Evolutionary conservation across 1,140 invertebrate species (phyloP).

Genomic region (Tribolium madens): DNA sequence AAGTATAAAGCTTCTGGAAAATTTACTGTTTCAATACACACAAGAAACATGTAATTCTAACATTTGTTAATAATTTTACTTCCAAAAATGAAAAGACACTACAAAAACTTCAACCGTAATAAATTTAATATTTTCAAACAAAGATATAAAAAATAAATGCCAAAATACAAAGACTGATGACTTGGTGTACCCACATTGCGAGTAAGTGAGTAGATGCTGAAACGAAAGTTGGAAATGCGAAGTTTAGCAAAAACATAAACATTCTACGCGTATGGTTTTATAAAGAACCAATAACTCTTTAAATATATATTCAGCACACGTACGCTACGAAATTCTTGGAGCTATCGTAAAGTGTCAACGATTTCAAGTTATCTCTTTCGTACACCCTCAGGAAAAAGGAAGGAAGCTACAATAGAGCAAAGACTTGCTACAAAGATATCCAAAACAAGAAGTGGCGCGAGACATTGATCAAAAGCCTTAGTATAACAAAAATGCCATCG

Average conservation of each 20-base stretch:
- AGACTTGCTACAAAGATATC: constrained; percentile 10
- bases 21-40: too few relatives aligned
- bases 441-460: constrained; percentile 33
- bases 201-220: too few relatives aligned
- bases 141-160: too few relatives aligned
- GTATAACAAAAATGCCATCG: constrained; percentile 22
- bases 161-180: too few relatives aligned
- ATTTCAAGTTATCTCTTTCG: constrained; percentile 45
- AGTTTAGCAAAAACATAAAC: constrained; percentile 26
- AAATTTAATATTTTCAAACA: too few relatives aligned
- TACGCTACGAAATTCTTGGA: constrained; percentile 46
- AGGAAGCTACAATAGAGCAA: constrained; percentile 31
- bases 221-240: too few relatives aligned
- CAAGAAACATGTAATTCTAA: too few relatives aligned
- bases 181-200: too few relatives aligned
- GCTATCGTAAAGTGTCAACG: constrained; percentile 50
- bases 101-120: too few relatives aligned
- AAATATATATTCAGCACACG: constrained; percentile 43
- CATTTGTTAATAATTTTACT: too few relatives aligned
- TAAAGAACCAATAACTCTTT: constrained; percentile 42
- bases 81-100: too few relatives aligned
- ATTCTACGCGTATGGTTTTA: constrained; percentile 34
- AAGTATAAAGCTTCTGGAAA: too few relatives aligned
- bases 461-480: constrained; percentile 9
- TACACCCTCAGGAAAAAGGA: constrained; percentile 38